Base-by-base conservation (phyloP, 2,888 invertebrate species). In the Xestia ashworthii region DNA sequence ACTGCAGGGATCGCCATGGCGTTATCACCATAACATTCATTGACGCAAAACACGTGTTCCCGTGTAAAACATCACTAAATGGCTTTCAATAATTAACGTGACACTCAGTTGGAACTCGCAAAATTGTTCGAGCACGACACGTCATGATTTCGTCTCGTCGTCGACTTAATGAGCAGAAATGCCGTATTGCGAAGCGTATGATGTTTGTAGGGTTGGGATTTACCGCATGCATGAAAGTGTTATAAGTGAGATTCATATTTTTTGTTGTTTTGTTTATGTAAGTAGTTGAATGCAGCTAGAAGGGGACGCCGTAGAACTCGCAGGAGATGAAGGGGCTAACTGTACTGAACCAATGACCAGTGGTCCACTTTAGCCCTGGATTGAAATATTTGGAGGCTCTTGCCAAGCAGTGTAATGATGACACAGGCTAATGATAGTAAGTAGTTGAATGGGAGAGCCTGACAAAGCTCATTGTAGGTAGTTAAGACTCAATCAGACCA, bases 101-200 rank as follows among this genome's bases (percentile, higher is more conserved):
- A 86, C 83, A 83, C 81, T 72, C 60, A 71, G 66, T 74, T 72
- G 50, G 71, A 79, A 75, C 87, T 87, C 73, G 58, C 84, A 81
- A 81, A 81, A 87, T 89, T 85, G 85, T 77, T 71, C 84, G 76
- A 75, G 78, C 84, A 78, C 90, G 91, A 90, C 92, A 90, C 91
- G 92, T 92, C 92, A 93, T 92, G 92, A 93, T 92, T 93, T 91
- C 90, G 90, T 91, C 91, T 92, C 92, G 91, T 91, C 90, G 92
- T 91, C 91, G 92, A 90, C 91, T 93, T 95, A 95, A 95, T 94
- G 94, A 94, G 94, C 92, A 92, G 91, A 91, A 92, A 91, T 91
- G 89, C 90, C 89, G 88, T 92, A 76, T 74, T 58, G 74, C 69
- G 74, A 78, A 53, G 69, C 74, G 71, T 82, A 68, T 50, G 32